These are phyloP conservation scores for Spilogale gracilis DNA, from an alignment of 2,113 vertebrate genomes.

Conservation along the genomic window DNA sequence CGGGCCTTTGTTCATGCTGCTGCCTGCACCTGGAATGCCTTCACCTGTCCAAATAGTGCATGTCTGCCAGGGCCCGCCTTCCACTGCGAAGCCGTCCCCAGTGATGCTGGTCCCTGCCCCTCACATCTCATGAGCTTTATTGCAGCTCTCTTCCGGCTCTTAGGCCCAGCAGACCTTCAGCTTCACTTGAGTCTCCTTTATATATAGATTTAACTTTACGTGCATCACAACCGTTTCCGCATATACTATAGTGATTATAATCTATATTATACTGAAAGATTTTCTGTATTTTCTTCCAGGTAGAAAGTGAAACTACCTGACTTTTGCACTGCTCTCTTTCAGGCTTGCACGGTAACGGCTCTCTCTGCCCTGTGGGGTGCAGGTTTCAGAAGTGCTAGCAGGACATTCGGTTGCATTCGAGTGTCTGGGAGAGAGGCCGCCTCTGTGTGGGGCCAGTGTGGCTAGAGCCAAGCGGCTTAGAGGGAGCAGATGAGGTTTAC, in stretches of 20 bases:
- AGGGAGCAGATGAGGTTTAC: neutral
- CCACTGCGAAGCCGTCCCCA: neutral
- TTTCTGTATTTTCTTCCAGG: neutral
- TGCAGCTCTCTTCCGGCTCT: rapidly evolving
- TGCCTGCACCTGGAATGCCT: neutral
- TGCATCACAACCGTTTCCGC: neutral
- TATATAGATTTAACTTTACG: neutral
- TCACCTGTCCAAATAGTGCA: constrained; percentile 6
- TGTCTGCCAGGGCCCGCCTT: neutral
- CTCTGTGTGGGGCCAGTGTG: neutral
- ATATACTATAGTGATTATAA: neutral
- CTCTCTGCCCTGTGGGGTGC: neutral
- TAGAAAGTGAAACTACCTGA: neutral
- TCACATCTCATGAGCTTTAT: neutral
- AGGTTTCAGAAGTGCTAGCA: neutral
- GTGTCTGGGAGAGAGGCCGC: neutral
- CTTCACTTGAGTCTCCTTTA: neutral
- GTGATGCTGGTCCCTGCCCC: neutral
- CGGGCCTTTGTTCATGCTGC: constrained; percentile 58
- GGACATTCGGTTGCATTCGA: neutral
- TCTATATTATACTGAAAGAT: neutral
- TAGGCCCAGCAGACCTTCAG: neutral
- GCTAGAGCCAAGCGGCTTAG: neutral
- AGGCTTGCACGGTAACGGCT: neutral
- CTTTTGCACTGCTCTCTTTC: neutral